Evolutionary conservation across 2,888 invertebrate species (phyloP), one percentile per base, ranked within the genome.

Genomic region (Theodoxus fluviatilis): DNA sequence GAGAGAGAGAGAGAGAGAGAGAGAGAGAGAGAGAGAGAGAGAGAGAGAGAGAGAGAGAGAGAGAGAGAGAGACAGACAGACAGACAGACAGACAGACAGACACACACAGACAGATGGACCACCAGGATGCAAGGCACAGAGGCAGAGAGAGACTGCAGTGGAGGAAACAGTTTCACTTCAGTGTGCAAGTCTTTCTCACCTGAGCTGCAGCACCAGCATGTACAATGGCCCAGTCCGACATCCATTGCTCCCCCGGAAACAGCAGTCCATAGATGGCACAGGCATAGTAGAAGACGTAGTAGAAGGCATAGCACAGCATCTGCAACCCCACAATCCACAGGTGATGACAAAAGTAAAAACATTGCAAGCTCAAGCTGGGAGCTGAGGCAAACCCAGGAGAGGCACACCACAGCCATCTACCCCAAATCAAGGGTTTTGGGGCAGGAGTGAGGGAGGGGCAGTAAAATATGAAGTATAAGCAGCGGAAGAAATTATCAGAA

Each of bases 151-250:
- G n/a, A n/a, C n/a, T n/a, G n/a, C n/a, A n/a, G n/a, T n/a, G n/a
- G n/a, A n/a, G n/a, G n/a, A n/a, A n/a, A n/a, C n/a, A n/a, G n/a
- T 37, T n/a, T 35, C 35, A 35, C 2, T 25, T 15, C 6, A 28
- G 1, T 15, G n/a, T 9, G 15, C 25, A 25, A 25, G 28, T 22
- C 25, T 15, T 52, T 47, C 31, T 64, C 67, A 84, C 84, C 79
- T 85, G 84, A n/a, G 78, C 78, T 4, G 83, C 75, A 3, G 85
- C 85, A 18, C 85, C 85, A 18, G 84, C 85, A 72, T 83, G 83
- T 22, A 85, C 73, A 15, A 84, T 71, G 2, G 83, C 73, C 82
- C 83, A 84, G 73, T 85, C 84, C 22, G 78, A 75, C 72, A 85
- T 79, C 83, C 83, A 85, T 33, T 64, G 66, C 57, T 78, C 74